Base-by-base conservation (phyloP, 2,797 vertebrate genomes). In the Xerus rutilus region DNA sequence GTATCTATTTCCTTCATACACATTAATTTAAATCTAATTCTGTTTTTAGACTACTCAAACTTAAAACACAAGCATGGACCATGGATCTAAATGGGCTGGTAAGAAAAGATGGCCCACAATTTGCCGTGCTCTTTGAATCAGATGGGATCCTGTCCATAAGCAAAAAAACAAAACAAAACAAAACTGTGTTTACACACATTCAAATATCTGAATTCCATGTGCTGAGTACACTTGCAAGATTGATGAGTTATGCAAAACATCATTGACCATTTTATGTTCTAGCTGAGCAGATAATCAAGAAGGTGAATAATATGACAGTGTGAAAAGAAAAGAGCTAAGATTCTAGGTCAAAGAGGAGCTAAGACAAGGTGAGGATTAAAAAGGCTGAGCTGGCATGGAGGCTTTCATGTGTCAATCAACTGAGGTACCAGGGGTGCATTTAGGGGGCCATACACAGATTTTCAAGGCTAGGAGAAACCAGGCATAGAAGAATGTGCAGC, bases 11-110 rank as follows among this genome's bases (percentile, higher is more conserved):
- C 69, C 49, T 89, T 74, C 10, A 62, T 0, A 77, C 3, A 14
- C 7, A 64, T 93, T 59, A 81, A 67, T 52, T 94, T 17, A 86
- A 88, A 62, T 0, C 3, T 57, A 54, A 69, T 70, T 89, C 28
- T 91, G 73, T 65, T 76, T 94, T 77, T 72, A 28, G 5, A 73
- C 9, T 49, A 69, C 92, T 85, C 20, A 79, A 90, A 84, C 30
- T 32, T 13, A 85, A 77, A 76, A 89, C 2, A 23, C 25, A 84
- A 88, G 11, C 30, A 69, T 54, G 18, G 39, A 88, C 5, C 35
- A 8, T 12, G 9, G 7, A 21, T 39, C 1, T 47, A 39, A 21
- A 94, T n/a, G 25, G 85, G 3, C 15, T 93, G 1, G 14, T 78
- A 7, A 85, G 28, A n/a, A 88, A 77, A 78, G 5, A 6, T 62